phyloP scores from a whole-genome alignment of 2,113 vertebrate genomes.

The Myocastor coypus region DNA sequence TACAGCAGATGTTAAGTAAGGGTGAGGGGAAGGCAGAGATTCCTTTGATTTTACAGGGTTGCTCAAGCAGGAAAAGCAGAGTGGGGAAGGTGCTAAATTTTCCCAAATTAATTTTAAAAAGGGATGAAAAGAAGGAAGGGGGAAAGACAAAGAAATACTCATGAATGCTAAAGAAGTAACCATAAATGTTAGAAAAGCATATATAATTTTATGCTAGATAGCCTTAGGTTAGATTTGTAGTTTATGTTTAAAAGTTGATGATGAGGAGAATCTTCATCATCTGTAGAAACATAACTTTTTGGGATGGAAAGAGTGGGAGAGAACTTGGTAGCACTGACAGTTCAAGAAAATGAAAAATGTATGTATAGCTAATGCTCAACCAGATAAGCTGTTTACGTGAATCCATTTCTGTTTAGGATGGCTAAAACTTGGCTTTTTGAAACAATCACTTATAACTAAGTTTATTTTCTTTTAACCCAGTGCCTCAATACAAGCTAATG shows the following conservation, averaged over 20 bases:
- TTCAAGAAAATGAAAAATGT: slow-evolving; percentile 41
- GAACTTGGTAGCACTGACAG: background rate
- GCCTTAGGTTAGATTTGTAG: slow-evolving; percentile 43
- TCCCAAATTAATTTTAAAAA: slow-evolving; percentile 43
- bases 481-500: slow-evolving; percentile 64
- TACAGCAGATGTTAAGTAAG: slow-evolving; percentile 7
- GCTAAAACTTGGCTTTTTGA: slow-evolving; percentile 4
- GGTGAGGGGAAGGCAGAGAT: background rate
- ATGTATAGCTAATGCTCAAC: slow-evolving; percentile 54
- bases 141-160: background rate
- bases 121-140: background rate
- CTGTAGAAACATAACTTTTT: slow-evolving; percentile 71
- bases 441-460: slow-evolving; percentile 62
- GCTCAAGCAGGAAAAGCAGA: background rate
- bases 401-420: slow-evolving; percentile 52
- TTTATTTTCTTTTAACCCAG: slow-evolving; percentile 53
- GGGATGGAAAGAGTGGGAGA: slow-evolving; percentile 64
- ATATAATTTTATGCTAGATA: background rate
- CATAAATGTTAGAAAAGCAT: too few species aligned
- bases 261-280: slow-evolving; percentile 50
- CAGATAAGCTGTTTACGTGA: slow-evolving; percentile 23
- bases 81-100: background rate
- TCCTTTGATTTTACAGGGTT: background rate
- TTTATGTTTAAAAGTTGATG: slow-evolving; percentile 57
- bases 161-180: too few species aligned